Percentiles rank a stretch among this genome's conserved stretches.
phyloP scores from a whole-genome alignment of 2,797 vertebrate species.

The Arvicola amphibius region DNA sequence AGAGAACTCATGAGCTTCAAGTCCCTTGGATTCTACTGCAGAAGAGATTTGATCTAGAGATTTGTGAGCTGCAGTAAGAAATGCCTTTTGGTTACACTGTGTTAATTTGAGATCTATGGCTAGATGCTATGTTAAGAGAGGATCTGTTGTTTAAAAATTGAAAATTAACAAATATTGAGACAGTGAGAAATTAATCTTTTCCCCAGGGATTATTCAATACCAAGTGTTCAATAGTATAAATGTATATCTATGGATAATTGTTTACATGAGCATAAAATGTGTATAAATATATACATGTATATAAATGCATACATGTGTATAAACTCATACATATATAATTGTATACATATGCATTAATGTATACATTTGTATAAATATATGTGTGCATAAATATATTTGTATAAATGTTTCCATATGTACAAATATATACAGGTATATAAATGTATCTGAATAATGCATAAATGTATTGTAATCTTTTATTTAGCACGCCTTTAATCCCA shows the following conservation, averaged over 20 bases:
- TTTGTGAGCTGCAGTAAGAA: not conserved
- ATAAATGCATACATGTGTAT: too few relatives aligned
- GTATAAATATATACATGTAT: not conserved
- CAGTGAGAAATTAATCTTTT: not conserved
- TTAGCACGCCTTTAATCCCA: too few relatives aligned
- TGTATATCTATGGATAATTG: not conserved
- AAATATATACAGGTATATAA: too few relatives aligned
- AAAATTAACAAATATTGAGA: not conserved
- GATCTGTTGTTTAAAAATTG: not conserved
- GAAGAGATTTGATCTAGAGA: not conserved
- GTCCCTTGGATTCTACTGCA: not conserved
- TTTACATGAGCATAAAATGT: not conserved
- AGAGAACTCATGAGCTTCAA: not conserved
- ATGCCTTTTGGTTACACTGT: not conserved
- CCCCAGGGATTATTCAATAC: not conserved
- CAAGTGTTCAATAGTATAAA: not conserved
- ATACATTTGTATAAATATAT: too few relatives aligned
- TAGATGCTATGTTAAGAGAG: not conserved
- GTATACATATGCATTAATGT: too few relatives aligned
- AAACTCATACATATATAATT: too few relatives aligned
- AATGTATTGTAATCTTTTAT: too few relatives aligned
- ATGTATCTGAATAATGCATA: too few relatives aligned
- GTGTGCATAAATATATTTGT: too few relatives aligned
- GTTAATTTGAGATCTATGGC: not conserved
- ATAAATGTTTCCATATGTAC: too few relatives aligned